phyloP scores from a whole-genome alignment of 2,113 vertebrate species.

The Pterophyllum scalare region DNA sequence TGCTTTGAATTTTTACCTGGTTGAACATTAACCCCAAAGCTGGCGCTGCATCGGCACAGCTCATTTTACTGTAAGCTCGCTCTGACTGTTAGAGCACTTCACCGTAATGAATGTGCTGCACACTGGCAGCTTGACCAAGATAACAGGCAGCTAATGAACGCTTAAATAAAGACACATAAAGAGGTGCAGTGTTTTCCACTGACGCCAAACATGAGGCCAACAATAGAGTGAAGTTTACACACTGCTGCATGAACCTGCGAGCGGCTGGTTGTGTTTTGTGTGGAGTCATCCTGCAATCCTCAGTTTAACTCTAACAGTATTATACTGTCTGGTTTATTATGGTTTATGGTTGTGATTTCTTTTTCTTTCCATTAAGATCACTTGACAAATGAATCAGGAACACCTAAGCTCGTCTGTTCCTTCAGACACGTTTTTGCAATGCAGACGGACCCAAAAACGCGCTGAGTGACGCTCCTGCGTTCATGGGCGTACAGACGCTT shows the following conservation, averaged over 20 bases:
- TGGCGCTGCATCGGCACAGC: not conserved
- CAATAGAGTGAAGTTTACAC: not conserved
- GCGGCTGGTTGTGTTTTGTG: not conserved
- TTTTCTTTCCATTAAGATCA: not conserved
- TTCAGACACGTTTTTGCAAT: too few relatives aligned
- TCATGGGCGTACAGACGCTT: too few relatives aligned
- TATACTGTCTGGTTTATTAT: not conserved
- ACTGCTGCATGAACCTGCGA: not conserved
- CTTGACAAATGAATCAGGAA: too few relatives aligned
- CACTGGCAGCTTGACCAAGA: not conserved
- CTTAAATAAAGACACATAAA: not conserved
- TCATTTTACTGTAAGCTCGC: fast-evolving
- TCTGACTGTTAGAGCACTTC: not conserved
- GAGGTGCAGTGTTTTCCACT: not conserved
- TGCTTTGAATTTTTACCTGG: slow-evolving; percentile 30
- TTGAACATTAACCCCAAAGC: slow-evolving; percentile 29
- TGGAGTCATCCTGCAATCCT: not conserved
- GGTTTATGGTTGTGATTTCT: too few relatives aligned
- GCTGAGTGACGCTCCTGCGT: too few relatives aligned
- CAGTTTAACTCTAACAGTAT: not conserved
- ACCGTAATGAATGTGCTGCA: not conserved
- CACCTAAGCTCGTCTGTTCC: too few relatives aligned
- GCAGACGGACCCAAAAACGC: too few relatives aligned
- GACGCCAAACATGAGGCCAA: not conserved
- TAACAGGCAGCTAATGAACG: not conserved